Evolutionary conservation across 2,888 invertebrate genomes (phyloP), one percentile per base, ranked within the genome.

Genomic region (Synergus japonicus): DNA sequence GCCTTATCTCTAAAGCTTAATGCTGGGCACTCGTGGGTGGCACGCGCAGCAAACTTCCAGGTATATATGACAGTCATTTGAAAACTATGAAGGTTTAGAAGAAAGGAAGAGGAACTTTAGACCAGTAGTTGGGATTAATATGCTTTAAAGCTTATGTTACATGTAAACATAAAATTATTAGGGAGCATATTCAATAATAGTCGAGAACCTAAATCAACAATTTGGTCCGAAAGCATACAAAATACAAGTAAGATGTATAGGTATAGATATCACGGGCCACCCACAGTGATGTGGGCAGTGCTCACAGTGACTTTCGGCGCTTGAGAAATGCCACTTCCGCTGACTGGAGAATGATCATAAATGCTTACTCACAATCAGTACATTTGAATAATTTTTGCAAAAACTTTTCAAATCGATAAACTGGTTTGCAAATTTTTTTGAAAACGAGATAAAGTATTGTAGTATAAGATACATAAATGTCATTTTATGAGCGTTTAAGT

Each of bases 201-300:
- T 86, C 88, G 77, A 83, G 77, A 78, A 82, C 87, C 88, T 88
- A 86, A 88, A 84, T 85, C 85, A 88, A 88, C 86, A 88, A 82
- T 83, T 82, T 80, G 81, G 78, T 81, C 73, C 77, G 80, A 79
- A 82, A 79, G 81, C 81, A 82, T 76, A 79, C 66, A 79, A 76
- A 66, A 66, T 77, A 81, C 41, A 81, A 85, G 83, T 78, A 82
- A 73, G 83, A 82, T 80, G 80, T 82, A 85, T 85, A 84, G 81
- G 49, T 49, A 49, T 13, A 49, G 49, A 49, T 54, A 54, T 54
- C 54, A 54, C 81, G 80, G 85, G 78, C 87, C 88, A 88, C 88
- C 87, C 87, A 87, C 83, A 81, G 76, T 64, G 85, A 73, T 76
- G 54, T 54, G 54, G 54, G 54, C 54, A 54, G 54, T 54, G 54